phyloP scores from a whole-genome alignment of 2,888 invertebrate species.

The Melinopterus prodromus region DNA sequence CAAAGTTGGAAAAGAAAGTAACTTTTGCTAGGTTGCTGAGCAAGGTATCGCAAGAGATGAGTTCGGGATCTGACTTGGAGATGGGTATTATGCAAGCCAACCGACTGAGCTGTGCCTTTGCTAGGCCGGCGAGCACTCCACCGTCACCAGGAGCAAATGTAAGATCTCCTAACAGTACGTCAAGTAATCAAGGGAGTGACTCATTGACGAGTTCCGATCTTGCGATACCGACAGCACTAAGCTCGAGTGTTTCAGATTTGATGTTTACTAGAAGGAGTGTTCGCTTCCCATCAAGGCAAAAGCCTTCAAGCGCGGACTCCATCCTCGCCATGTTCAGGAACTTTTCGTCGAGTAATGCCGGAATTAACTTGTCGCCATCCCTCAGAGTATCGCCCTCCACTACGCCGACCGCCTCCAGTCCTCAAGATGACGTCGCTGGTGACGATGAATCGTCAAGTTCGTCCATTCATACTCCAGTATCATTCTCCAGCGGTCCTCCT shows the following conservation, averaged over 20 bases:
- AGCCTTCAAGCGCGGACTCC: slow-evolving; percentile 81
- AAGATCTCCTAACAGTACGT: slow-evolving; percentile 72
- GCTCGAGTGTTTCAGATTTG: slow-evolving; percentile 63
- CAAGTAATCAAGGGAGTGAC: slow-evolving; percentile 80
- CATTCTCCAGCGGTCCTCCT: slow-evolving; percentile 65
- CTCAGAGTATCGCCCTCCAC: slow-evolving; percentile 73
- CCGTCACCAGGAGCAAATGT: slow-evolving; percentile 73
- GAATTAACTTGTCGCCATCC: slow-evolving; percentile 68
- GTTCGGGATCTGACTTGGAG: slow-evolving; percentile 76
- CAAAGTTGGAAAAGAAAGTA: slow-evolving; percentile 80
- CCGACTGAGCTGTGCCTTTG: slow-evolving; percentile 57
- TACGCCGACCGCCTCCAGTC: slow-evolving; percentile 77
- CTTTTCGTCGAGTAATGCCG: slow-evolving; percentile 71
- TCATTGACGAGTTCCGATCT: slow-evolving; percentile 79
- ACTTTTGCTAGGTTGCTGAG: slow-evolving; percentile 78
- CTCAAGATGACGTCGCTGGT: slow-evolving; percentile 75
- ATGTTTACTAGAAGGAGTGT: slow-evolving; percentile 51
- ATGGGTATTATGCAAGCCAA: slow-evolving; percentile 60
- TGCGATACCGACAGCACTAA: slow-evolving; percentile 69
- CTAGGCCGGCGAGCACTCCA: slow-evolving; percentile 64
- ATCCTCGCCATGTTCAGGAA: slow-evolving; percentile 81
- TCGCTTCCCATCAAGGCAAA: slow-evolving; percentile 62
- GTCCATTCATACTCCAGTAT: slow-evolving; percentile 69
- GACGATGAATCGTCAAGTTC: slow-evolving; percentile 78
- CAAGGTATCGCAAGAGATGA: slow-evolving; percentile 81